These are phyloP conservation scores for Maconellicoccus hirsutus DNA, from an alignment of 1,140 invertebrate genomes.

Conservation along the genomic window DNA sequence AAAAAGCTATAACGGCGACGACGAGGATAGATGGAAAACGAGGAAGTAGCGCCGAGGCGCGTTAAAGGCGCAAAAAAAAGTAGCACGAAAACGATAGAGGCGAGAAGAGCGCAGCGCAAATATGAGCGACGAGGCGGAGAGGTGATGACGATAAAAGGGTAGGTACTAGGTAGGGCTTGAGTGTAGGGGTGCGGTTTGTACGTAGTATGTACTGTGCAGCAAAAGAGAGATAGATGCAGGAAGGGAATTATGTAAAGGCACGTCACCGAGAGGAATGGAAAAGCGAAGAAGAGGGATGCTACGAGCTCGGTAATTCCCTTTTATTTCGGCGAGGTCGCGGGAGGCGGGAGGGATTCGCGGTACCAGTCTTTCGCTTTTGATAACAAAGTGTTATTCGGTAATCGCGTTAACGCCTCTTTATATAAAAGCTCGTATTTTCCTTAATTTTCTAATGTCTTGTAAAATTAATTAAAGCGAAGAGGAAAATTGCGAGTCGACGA, in stretches of 20 bases:
- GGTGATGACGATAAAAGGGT: not conserved
- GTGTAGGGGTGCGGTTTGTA: not conserved
- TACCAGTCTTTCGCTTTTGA: not conserved
- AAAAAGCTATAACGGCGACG: too few relatives aligned
- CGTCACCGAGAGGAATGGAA: not conserved
- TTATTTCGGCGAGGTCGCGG: not conserved
- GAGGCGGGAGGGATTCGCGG: too few relatives aligned
- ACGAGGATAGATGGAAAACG: too few relatives aligned
- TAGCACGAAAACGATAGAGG: too few relatives aligned
- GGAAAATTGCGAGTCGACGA: not conserved
- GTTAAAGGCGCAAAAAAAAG: too few relatives aligned
- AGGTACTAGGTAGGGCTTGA: not conserved
- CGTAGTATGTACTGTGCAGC: too few relatives aligned
- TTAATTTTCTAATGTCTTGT: constrained; percentile 9
- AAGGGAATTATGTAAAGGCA: not conserved
- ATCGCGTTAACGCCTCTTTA: constrained; percentile 2
- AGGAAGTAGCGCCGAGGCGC: too few relatives aligned
- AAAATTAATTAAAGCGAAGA: not conserved
- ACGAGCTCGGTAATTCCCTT: not conserved
- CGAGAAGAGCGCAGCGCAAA: too few relatives aligned
- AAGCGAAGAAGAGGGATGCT: not conserved
- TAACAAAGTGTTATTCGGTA: constrained; percentile 9
- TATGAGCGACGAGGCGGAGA: not conserved
- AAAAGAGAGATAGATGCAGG: not conserved
- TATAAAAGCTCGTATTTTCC: not conserved